These are phyloP conservation scores for Rapana venosa DNA, from an alignment of 2,888 invertebrate genomes.

Conservation along the genomic window DNA sequence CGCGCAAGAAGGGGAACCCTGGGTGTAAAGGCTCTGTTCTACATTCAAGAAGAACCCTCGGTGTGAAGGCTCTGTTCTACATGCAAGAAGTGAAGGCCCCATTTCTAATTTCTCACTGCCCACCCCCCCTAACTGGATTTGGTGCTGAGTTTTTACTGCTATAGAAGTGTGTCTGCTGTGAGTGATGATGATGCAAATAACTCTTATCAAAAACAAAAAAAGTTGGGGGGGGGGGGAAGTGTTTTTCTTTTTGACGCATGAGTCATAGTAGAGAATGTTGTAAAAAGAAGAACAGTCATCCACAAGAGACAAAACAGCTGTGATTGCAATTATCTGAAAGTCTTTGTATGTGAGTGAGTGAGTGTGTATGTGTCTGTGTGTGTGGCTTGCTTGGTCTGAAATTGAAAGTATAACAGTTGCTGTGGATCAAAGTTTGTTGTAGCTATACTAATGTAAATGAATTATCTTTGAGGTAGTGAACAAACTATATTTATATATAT, in stretches of 20 bases:
- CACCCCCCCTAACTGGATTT: neutral
- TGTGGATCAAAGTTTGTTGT: neutral
- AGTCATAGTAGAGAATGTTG: neutral
- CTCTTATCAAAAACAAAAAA: too few species aligned
- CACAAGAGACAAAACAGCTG: neutral
- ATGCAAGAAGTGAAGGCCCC: neutral
- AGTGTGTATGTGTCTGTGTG: neutral
- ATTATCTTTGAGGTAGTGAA: too few species aligned
- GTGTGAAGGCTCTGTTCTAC: too few species aligned
- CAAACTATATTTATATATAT: too few species aligned
- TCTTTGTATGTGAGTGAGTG: neutral
- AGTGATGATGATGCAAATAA: neutral
- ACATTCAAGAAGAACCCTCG: neutral
- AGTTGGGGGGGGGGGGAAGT: too few species aligned
- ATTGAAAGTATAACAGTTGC: neutral
- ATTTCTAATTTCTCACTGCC: neutral
- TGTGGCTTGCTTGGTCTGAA: neutral
- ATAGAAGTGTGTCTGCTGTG: neutral
- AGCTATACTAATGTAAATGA: neutral
- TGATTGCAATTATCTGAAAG: neutral
- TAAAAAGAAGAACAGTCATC: neutral
- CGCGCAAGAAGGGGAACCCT: neutral
- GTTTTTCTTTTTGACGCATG: neutral
- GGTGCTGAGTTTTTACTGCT: slow-evolving; percentile 21
- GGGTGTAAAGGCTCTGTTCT: neutral